Percentiles rank a stretch among this genome's conserved stretches.
These are phyloP conservation scores for Rhynchomys soricoides DNA, from an alignment of 2,113 vertebrate genomes.

Conservation along the genomic window DNA sequence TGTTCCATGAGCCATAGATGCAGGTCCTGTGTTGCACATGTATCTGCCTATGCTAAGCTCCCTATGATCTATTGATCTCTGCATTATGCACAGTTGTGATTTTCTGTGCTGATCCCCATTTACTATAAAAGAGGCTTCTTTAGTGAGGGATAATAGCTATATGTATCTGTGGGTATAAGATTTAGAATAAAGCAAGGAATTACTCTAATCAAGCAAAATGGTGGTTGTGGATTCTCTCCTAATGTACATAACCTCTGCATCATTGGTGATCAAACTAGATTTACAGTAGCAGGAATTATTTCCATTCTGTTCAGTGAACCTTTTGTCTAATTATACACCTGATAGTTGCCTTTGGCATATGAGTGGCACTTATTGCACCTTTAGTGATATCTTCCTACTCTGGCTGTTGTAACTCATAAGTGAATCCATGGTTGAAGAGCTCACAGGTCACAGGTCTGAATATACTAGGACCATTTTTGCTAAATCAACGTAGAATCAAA, in stretches of 20 bases:
- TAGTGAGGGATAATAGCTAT: background rate
- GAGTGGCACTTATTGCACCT: background rate
- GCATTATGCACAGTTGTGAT: background rate
- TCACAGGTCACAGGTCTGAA: background rate
- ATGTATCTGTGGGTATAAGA: background rate
- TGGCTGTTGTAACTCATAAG: background rate
- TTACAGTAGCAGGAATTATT: background rate
- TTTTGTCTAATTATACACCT: background rate
- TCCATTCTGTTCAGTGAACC: background rate
- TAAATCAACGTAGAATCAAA: background rate
- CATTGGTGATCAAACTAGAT: background rate
- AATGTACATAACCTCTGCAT: background rate
- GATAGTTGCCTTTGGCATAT: background rate
- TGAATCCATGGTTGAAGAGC: background rate
- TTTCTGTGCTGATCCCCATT: background rate
- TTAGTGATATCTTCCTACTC: background rate
- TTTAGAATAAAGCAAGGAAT: background rate
- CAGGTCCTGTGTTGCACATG: background rate
- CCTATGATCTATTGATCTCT: background rate
- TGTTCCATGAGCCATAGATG: background rate
- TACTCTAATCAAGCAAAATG: background rate
- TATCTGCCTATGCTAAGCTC: background rate
- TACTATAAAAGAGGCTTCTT: background rate
- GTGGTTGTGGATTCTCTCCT: background rate
- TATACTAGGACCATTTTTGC: background rate